Conservation (phyloP, 1,140 invertebrate genomes). For the Bombus pascuorum region DNA sequence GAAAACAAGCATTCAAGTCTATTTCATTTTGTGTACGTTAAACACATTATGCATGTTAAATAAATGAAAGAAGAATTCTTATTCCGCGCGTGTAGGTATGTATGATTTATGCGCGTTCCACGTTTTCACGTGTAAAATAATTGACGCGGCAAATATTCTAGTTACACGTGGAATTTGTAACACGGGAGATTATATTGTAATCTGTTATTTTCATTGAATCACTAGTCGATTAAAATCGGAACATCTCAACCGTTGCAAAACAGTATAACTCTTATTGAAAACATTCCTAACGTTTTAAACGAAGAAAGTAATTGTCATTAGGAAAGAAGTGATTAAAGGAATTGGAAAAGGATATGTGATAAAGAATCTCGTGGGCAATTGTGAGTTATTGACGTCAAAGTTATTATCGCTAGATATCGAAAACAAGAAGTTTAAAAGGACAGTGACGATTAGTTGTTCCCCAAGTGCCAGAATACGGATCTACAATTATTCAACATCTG, state of each 20-base stretch:
- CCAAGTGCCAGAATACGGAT: not conserved
- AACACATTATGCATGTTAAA: not conserved
- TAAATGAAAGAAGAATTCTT: not conserved
- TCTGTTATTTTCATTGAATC: not conserved
- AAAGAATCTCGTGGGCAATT: no score
- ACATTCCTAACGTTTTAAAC: not conserved
- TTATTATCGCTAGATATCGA: not conserved
- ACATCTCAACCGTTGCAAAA: not conserved
- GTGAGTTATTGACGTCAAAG: not conserved
- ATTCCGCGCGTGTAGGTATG: not conserved
- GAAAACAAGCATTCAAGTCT: not conserved
- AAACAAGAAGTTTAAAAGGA: conserved; percentile 5
- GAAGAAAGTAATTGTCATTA: no score
- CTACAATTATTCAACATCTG: not conserved
- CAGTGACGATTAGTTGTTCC: no score
- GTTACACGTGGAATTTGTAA: not conserved
- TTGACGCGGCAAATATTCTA: not conserved
- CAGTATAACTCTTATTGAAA: not conserved
- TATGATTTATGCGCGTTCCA: not conserved
- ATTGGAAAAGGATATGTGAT: no score
- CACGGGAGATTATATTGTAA: not conserved
- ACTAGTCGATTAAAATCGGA: not conserved
- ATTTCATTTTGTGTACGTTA: not conserved
- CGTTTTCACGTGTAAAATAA: not conserved
- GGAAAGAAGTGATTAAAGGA: no score